Conservation (phyloP, 1,140 invertebrate genomes). For the Atopsyche davidsoni region DNA sequence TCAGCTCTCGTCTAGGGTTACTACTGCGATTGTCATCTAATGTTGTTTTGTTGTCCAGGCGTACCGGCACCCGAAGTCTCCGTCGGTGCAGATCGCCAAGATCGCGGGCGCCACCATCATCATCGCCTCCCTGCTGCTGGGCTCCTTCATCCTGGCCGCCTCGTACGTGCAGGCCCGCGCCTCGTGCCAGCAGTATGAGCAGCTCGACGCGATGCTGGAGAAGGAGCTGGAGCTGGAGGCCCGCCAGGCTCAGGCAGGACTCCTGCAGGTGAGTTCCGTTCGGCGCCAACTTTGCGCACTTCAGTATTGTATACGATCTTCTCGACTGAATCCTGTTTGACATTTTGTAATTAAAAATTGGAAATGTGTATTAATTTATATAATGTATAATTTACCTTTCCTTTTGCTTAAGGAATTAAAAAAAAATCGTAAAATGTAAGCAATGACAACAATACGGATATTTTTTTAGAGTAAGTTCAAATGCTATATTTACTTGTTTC, state of each 20-base stretch:
- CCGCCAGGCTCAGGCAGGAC: slow-evolving; percentile 50
- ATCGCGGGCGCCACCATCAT: slow-evolving; percentile 74
- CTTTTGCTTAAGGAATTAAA: too few species aligned
- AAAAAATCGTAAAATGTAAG: too few species aligned
- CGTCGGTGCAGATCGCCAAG: slow-evolving; percentile 72
- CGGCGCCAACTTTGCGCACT: neutral
- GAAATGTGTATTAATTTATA: neutral
- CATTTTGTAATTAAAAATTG: too few species aligned
- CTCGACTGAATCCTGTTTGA: neutral
- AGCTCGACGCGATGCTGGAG: slow-evolving; percentile 55
- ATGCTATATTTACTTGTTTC: too few species aligned
- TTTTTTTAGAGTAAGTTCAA: too few species aligned
- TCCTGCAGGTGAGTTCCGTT: slow-evolving; percentile 37
- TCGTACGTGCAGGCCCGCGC: slow-evolving; percentile 73
- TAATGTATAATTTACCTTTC: too few species aligned
- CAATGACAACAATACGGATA: too few species aligned
- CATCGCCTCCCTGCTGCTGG: slow-evolving; percentile 67
- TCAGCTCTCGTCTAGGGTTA: too few species aligned
- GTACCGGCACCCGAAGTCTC: slow-evolving; percentile 64
- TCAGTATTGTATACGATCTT: neutral
- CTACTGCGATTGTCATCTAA: too few species aligned
- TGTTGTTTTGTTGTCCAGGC: slow-evolving; percentile 61
- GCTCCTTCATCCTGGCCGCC: slow-evolving; percentile 70
- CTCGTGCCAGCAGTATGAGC: slow-evolving; percentile 62
- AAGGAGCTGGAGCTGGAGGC: slow-evolving; percentile 59